A percentile compares a stretch with the other conserved stretches of the same genome.
Evolutionary conservation across 2,888 invertebrate species (phyloP).

Genomic region (Phania funesta): DNA sequence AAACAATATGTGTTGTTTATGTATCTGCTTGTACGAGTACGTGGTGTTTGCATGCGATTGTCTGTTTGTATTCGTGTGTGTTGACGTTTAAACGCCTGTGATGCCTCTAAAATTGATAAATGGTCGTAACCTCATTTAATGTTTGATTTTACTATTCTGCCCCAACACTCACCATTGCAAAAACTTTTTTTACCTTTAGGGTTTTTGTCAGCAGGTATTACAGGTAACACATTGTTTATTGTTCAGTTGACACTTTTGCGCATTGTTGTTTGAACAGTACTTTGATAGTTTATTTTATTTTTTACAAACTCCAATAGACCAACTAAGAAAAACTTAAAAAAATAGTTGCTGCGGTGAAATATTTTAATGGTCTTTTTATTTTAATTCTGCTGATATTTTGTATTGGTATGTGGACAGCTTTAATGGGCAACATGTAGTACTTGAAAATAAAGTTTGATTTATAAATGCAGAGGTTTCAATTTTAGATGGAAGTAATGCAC

Average conservation of each 20-base stretch:
- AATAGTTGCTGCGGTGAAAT: neutral
- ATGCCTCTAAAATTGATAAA: slow-evolving; percentile 57
- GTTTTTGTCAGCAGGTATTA: slow-evolving; percentile 34
- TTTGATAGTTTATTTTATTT: slow-evolving; percentile 26
- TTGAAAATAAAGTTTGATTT: slow-evolving; percentile 40
- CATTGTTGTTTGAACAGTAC: slow-evolving; percentile 50
- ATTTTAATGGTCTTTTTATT: slow-evolving; percentile 23
- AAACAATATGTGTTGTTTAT: neutral
- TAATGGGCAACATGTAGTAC: neutral
- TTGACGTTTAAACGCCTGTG: slow-evolving; percentile 28
- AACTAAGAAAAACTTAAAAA: neutral
- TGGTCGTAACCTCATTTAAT: slow-evolving; percentile 62
- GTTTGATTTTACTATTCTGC: slow-evolving; percentile 57
- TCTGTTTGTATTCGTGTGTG: slow-evolving; percentile 7
- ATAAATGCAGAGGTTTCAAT: slow-evolving; percentile 33
- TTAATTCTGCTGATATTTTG: neutral
- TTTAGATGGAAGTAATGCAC: neutral
- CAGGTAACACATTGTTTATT: slow-evolving; percentile 63
- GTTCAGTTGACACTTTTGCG: slow-evolving; percentile 65
- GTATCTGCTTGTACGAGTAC: neutral
- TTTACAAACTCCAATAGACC: slow-evolving; percentile 1
- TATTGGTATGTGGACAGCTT: neutral
- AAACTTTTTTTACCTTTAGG: neutral
- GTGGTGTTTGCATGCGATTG: neutral
- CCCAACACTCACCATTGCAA: slow-evolving; percentile 2